Conservation (phyloP, 2,113 vertebrate genomes). For the Philantomba maxwellii region DNA sequence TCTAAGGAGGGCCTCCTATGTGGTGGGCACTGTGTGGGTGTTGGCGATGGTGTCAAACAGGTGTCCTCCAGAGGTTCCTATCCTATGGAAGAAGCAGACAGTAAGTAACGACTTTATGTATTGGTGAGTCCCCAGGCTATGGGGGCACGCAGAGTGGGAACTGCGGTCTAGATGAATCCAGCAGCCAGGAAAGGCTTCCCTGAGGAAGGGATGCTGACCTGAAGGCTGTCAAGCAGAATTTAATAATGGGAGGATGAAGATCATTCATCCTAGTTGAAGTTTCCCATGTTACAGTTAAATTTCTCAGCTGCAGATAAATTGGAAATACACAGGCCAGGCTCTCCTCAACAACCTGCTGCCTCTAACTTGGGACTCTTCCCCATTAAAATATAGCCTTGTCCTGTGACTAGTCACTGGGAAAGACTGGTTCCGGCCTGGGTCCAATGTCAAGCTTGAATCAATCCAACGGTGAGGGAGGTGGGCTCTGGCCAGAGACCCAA, state of each 20-base stretch:
- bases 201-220: background rate
- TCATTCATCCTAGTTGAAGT: background rate
- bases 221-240: background rate
- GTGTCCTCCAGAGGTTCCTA: background rate
- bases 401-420: background rate
- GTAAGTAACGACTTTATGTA: background rate
- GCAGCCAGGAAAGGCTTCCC: background rate
- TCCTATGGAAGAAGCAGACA: background rate
- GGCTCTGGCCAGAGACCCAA: background rate
- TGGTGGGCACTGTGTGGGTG: background rate
- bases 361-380: background rate
- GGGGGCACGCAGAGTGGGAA: background rate
- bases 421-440: background rate
- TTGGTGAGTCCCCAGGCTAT: background rate
- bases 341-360: background rate
- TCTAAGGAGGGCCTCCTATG: background rate
- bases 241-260: background rate
- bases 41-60: background rate
- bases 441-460: background rate
- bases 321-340: background rate
- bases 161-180: background rate
- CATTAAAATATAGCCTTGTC: background rate
- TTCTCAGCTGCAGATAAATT: background rate
- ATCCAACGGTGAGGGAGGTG: background rate
- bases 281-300: background rate